Conservation (phyloP, 2,888 invertebrate species). For the Caenorhabditis sp. region DNA sequence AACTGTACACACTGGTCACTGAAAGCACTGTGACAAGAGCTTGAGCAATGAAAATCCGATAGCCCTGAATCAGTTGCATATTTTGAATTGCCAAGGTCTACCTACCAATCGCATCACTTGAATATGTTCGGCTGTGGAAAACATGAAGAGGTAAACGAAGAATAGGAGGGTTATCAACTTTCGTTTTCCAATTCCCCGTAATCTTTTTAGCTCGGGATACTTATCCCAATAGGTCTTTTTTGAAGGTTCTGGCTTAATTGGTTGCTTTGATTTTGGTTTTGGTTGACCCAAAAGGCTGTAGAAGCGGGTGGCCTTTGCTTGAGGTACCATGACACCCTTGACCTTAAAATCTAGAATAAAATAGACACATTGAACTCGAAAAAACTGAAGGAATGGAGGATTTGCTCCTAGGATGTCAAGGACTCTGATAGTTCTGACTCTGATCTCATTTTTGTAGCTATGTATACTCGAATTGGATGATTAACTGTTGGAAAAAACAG, state of each 20-base stretch:
- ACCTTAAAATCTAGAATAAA: too few species aligned
- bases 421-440: constrained; percentile 1
- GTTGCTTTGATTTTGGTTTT: too few species aligned
- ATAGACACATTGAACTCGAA: too few species aligned
- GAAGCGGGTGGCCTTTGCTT: too few species aligned
- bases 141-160: constrained; percentile 31
- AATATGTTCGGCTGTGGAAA: constrained; percentile 14
- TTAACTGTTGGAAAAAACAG: too few species aligned
- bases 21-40: not conserved
- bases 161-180: constrained; percentile 13
- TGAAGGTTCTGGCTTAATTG: not conserved
- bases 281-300: too few species aligned
- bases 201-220: constrained; percentile 28
- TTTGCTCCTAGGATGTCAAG: not conserved
- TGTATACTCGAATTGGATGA: too few species aligned
- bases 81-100: not conserved
- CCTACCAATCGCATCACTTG: constrained; percentile 7
- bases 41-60: not conserved
- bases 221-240: constrained; percentile 33
- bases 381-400: constrained; percentile 1
- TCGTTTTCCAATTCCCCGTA: too few species aligned
- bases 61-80: too few species aligned
- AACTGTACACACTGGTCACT: not conserved
- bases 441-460: constrained; percentile 21
- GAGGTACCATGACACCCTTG: too few species aligned